phyloP scores from a whole-genome alignment of 2,888 invertebrate genomes.

The Drosophila bunnanda region DNA sequence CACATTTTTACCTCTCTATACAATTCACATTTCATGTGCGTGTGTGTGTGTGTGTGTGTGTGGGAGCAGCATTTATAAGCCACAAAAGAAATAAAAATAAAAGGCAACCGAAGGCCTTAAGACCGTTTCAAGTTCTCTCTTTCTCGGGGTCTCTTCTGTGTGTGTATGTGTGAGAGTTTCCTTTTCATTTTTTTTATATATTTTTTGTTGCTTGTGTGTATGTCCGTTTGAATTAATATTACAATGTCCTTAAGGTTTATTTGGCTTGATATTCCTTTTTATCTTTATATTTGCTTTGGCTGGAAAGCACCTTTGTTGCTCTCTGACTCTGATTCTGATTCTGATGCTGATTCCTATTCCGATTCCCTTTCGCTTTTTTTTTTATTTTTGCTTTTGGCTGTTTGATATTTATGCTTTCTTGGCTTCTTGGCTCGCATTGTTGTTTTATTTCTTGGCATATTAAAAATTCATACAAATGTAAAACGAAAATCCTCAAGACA shows the following conservation, averaged over 20 bases:
- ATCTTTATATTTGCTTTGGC: conserved; percentile 63
- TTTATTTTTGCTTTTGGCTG: conserved; percentile 68
- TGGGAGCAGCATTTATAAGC: conserved; percentile 50
- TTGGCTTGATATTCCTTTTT: conserved; percentile 76
- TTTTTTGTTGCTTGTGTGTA: conserved; percentile 48
- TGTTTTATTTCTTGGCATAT: conserved; percentile 62
- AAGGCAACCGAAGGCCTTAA: conserved; percentile 45
- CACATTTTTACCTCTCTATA: conserved; percentile 24
- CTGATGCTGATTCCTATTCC: conserved; percentile 44
- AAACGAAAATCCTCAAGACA: conserved; percentile 80
- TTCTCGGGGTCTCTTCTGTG: conserved; percentile 2
- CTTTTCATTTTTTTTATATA: conserved; percentile 12
- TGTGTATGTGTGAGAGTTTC: conserved; percentile 21
- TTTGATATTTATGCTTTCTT: conserved; percentile 69
- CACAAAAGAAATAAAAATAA: conserved; percentile 50
- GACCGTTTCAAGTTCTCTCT: conserved; percentile 52
- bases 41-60: conserved; percentile 24
- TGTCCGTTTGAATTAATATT: conserved; percentile 81
- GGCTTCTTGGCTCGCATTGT: conserved; percentile 41
- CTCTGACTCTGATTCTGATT: conserved; percentile 52
- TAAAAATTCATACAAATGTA: conserved; percentile 80
- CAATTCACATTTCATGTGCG: conserved; percentile 4
- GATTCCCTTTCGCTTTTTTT: conserved; percentile 54
- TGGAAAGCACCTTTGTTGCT: conserved; percentile 24
- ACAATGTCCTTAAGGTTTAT: conserved; percentile 81